These are phyloP conservation scores for Athripsodes cinereus DNA, from an alignment of 2,888 invertebrate species.

Conservation along the genomic window DNA sequence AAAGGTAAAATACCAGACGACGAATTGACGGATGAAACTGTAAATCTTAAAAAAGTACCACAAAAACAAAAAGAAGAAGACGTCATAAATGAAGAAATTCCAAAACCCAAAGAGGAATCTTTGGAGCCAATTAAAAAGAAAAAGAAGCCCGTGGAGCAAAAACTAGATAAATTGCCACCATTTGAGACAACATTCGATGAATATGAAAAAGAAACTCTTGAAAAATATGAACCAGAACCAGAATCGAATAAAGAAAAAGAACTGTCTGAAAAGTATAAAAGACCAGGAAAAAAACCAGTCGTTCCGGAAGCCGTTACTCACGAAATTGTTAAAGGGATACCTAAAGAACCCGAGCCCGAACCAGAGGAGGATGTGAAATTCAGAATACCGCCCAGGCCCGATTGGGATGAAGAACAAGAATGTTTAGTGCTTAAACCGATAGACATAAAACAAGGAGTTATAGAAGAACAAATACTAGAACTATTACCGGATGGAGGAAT, in stretches of 20 bases:
- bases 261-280: constrained; percentile 33
- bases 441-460: constrained; percentile 28
- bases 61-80: constrained; percentile 29
- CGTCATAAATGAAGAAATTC: not conserved
- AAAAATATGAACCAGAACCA: constrained; percentile 35
- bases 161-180: constrained; percentile 28
- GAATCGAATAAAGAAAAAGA: constrained; percentile 36
- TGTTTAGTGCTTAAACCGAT: constrained; percentile 29
- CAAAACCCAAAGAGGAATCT: constrained; percentile 5
- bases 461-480: constrained; percentile 27
- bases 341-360: constrained; percentile 33
- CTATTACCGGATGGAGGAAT: constrained; percentile 12
- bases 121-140: constrained; percentile 23
- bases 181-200: constrained; percentile 23
- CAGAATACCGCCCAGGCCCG: constrained; percentile 31
- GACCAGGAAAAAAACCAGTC: constrained; percentile 38
- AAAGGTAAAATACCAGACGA: constrained; percentile 17
- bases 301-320: constrained; percentile 41
- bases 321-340: constrained; percentile 39
- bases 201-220: constrained; percentile 24
- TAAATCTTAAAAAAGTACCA: constrained; percentile 13
- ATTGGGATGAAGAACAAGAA: constrained; percentile 28
- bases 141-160: constrained; percentile 29
- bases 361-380: constrained; percentile 36
- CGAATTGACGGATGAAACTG: constrained; percentile 19